phyloP scores from a whole-genome alignment of 2,888 invertebrate species.

The Diarsia brunnea region DNA sequence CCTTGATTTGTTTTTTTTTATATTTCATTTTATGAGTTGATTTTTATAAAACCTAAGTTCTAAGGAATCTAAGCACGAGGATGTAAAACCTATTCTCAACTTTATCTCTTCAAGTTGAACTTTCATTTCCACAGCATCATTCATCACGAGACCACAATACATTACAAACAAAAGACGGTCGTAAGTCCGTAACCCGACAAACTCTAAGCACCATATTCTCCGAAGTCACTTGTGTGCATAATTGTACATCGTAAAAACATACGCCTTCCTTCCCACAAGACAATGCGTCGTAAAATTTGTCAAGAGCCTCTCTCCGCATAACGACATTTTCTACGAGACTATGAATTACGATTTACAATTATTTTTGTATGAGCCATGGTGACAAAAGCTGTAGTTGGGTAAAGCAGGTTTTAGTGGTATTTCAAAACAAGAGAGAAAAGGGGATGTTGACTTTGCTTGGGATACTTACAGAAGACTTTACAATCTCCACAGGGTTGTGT shows the following conservation, averaged over 20 bases:
- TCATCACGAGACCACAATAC: neutral
- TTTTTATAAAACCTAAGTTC: neutral
- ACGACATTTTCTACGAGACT: conserved; percentile 39
- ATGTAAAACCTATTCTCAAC: neutral
- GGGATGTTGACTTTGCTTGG: neutral
- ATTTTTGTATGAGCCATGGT: neutral
- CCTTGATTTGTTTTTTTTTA: no score
- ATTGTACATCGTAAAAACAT: conserved; percentile 35
- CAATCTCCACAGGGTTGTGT: neutral
- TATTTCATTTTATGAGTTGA: no score
- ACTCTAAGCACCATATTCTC: neutral
- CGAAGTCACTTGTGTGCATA: conserved; percentile 7
- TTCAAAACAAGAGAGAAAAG: neutral
- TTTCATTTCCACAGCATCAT: neutral
- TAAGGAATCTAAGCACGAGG: neutral
- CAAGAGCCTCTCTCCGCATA: conserved; percentile 35
- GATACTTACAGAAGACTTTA: neutral
- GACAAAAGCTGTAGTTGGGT: neutral
- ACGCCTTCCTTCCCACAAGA: conserved; percentile 18
- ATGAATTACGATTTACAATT: neutral
- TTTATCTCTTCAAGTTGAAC: neutral
- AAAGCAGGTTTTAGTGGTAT: neutral
- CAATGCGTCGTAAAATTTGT: conserved; percentile 55
- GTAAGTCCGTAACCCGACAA: conserved; percentile 3
- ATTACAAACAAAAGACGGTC: conserved; percentile 3